Conservation (phyloP, 2,797 vertebrate genomes). For the Pipistrellus pygmaeus region DNA sequence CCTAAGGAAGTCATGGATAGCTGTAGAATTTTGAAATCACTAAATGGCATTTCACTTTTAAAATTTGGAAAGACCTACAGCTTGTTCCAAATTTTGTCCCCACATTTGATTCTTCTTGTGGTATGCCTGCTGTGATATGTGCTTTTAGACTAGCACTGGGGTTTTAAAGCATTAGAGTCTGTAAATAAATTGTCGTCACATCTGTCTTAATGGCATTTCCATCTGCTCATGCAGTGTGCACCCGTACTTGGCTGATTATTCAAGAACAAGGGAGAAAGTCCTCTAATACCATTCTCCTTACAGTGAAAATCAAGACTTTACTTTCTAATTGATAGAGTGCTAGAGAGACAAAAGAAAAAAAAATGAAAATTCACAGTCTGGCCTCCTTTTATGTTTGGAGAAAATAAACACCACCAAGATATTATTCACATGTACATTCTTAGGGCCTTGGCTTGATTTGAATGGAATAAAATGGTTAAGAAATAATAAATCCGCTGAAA, state of each 20-base stretch:
- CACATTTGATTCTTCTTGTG: neutral
- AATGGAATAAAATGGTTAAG: neutral
- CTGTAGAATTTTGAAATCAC: neutral
- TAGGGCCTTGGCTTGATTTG: neutral
- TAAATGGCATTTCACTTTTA: neutral
- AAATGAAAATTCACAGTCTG: neutral
- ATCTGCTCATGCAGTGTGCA: slow-evolving; percentile 56
- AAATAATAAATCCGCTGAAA: neutral
- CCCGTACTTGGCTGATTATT: slow-evolving; percentile 57
- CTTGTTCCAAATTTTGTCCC: neutral
- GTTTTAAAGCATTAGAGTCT: neutral
- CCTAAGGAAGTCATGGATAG: neutral
- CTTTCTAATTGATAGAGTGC: neutral
- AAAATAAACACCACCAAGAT: neutral
- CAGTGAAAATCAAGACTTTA: neutral
- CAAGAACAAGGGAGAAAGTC: neutral
- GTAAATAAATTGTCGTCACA: slow-evolving; percentile 28
- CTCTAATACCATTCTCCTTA: neutral
- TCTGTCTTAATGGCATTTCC: slow-evolving; percentile 69
- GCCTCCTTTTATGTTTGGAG: neutral
- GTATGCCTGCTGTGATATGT: neutral
- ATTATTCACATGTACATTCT: neutral
- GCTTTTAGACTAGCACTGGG: neutral
- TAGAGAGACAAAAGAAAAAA: neutral
- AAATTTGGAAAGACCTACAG: neutral